Percentiles rank a stretch among this genome's conserved stretches.
Conservation (phyloP, 2,888 invertebrate species). For the Epirrhoe alternata region DNA sequence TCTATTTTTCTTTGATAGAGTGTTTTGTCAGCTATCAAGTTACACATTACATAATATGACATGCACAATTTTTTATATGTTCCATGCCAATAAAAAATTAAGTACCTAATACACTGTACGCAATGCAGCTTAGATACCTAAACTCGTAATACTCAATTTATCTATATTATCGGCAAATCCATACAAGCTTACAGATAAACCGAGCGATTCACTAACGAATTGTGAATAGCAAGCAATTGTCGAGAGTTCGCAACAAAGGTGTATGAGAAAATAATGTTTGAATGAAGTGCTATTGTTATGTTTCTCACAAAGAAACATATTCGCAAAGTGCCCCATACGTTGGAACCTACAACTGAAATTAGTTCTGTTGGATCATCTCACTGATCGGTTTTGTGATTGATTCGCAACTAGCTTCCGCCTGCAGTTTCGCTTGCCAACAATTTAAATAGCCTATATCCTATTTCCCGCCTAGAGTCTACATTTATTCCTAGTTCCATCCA, state of each 20-base stretch:
- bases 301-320: conserved; percentile 59
- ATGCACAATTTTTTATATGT: no score
- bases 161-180: conserved; percentile 27
- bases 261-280: conserved; percentile 68
- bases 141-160: conserved; percentile 15
- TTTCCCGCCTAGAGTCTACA: no score
- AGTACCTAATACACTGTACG: background rate
- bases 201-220: conserved; percentile 55
- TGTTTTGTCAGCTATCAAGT: no score
- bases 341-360: conserved; percentile 54
- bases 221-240: conserved; percentile 65
- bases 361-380: conserved; percentile 49
- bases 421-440: no score
- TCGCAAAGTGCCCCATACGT: conserved; percentile 56
- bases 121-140: conserved; percentile 2
- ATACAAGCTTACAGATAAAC: conserved; percentile 35
- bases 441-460: no score
- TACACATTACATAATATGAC: no score
- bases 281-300: conserved; percentile 67
- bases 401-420: background rate
- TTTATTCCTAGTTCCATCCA: no score
- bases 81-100: conserved; percentile 7
- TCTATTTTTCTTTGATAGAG: no score
- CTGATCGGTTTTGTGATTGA: conserved; percentile 42
- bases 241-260: conserved; percentile 58